Conservation (phyloP, 2,797 vertebrate species). For the Austrolebias charrua region DNA sequence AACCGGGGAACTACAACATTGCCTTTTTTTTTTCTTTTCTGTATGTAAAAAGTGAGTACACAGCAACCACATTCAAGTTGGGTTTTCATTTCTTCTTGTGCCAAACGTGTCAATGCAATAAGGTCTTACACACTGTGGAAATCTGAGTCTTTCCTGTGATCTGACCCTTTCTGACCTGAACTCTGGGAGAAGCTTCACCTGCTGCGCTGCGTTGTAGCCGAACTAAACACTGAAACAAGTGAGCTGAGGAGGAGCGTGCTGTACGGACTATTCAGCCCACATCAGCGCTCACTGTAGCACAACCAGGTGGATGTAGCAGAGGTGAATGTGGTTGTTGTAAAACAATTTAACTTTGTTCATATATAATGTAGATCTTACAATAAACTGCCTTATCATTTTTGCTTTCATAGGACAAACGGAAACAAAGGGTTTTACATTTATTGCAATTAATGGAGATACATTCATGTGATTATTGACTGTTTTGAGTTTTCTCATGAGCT, state of each 20-base stretch:
- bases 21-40: slow-evolving; percentile 28
- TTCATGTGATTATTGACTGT: slow-evolving; percentile 43
- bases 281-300: slow-evolving; percentile 31
- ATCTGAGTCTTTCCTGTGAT: slow-evolving; percentile 52
- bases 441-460: slow-evolving; percentile 41
- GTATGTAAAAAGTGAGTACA: slow-evolving; percentile 12
- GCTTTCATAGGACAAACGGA: slow-evolving; percentile 37
- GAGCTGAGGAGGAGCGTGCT: slow-evolving; percentile 14
- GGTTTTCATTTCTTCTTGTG: slow-evolving; percentile 61
- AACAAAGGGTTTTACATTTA: slow-evolving; percentile 46
- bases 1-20: background rate
- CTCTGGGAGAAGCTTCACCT: slow-evolving; percentile 48
- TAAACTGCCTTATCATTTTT: slow-evolving; percentile 51
- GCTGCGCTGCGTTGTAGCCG: slow-evolving; percentile 52
- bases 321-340: slow-evolving; percentile 3
- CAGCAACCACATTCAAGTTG: slow-evolving; percentile 30
- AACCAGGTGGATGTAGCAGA: slow-evolving; percentile 36
- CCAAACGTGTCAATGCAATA: slow-evolving; percentile 77
- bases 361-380: slow-evolving; percentile 49
- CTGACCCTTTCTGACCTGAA: slow-evolving; percentile 43
- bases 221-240: slow-evolving; percentile 58
- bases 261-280: slow-evolving; percentile 18
- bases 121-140: slow-evolving; percentile 76
- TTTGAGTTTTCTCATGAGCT: slow-evolving; percentile 38
- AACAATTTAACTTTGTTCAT: slow-evolving; percentile 32